Conservation (phyloP, 2,888 invertebrate genomes). For the Cordylochernes scorpioides region DNA sequence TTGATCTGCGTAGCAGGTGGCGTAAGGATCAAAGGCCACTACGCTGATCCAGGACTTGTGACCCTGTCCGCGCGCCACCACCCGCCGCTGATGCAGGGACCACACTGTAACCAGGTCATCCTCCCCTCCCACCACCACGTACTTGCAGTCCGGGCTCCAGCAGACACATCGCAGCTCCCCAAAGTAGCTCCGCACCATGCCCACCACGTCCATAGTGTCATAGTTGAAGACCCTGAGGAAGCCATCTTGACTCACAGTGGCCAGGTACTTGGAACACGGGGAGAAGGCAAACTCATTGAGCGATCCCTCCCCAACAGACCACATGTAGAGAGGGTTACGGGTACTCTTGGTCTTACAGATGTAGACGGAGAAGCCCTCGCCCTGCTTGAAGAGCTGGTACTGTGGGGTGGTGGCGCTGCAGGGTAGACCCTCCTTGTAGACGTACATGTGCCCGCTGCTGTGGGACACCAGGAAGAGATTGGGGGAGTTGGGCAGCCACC, state of each 20-base stretch:
- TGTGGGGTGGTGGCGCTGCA: slow-evolving; percentile 70
- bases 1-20: slow-evolving; percentile 36
- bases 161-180: slow-evolving; percentile 89
- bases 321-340: slow-evolving; percentile 69
- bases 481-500: slow-evolving; percentile 85
- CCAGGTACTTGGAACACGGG: slow-evolving; percentile 64
- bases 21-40: slow-evolving; percentile 63
- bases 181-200: slow-evolving; percentile 81
- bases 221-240: slow-evolving; percentile 86
- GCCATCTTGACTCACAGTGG: slow-evolving; percentile 49
- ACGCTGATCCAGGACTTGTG: slow-evolving; percentile 95
- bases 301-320: slow-evolving; percentile 36
- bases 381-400: slow-evolving; percentile 81
- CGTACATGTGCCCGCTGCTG: slow-evolving; percentile 80
- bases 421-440: slow-evolving; percentile 81
- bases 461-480: slow-evolving; percentile 83
- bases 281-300: slow-evolving; percentile 95
- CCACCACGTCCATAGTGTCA: slow-evolving; percentile 82
- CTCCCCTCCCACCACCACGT: slow-evolving; percentile 89
- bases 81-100: slow-evolving; percentile 67
- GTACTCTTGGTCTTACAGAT: slow-evolving; percentile 89
- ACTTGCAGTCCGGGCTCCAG: slow-evolving; percentile 89
- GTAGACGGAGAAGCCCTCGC: slow-evolving; percentile 73
- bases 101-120: slow-evolving; percentile 95
- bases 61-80: slow-evolving; percentile 89